Evolutionary conservation across 2,888 invertebrate genomes (phyloP).

Genomic region (Archips xylosteana): DNA sequence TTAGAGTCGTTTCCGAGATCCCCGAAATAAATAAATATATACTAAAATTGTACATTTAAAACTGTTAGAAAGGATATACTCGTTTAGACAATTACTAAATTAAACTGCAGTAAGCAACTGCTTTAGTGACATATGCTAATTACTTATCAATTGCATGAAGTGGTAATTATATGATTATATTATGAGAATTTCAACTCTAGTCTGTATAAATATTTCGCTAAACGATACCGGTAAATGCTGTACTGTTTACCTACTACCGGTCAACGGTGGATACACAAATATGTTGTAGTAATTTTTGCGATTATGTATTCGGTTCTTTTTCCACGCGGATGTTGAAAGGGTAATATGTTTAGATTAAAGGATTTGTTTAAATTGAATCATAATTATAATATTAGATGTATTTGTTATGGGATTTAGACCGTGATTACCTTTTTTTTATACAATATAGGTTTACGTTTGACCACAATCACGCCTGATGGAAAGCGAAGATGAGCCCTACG

Average conservation of each 20-base stretch:
- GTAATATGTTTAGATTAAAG: background rate
- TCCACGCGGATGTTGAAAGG: background rate
- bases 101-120: background rate
- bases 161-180: conserved; percentile 13
- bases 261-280: conserved; percentile 12
- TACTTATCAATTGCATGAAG: conserved; percentile 10
- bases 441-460: too few relatives aligned
- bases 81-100: too few relatives aligned
- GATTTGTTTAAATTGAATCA: too few relatives aligned
- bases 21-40: too few relatives aligned
- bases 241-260: conserved; percentile 27
- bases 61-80: too few relatives aligned
- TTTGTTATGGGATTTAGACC: too few relatives aligned
- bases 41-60: too few relatives aligned
- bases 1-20: too few relatives aligned
- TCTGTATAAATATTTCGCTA: conserved; percentile 30
- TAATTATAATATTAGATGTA: too few relatives aligned
- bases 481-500: too few relatives aligned
- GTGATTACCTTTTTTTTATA: too few relatives aligned
- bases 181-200: conserved; percentile 24
- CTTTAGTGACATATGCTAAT: background rate
- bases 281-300: background rate
- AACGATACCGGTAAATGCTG: conserved; percentile 21
- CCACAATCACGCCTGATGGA: too few relatives aligned
- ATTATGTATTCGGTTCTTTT: conserved; percentile 4